These are phyloP conservation scores for Phalanger gymnotis DNA, from an alignment of 2,797 vertebrate genomes.

Conservation along the genomic window DNA sequence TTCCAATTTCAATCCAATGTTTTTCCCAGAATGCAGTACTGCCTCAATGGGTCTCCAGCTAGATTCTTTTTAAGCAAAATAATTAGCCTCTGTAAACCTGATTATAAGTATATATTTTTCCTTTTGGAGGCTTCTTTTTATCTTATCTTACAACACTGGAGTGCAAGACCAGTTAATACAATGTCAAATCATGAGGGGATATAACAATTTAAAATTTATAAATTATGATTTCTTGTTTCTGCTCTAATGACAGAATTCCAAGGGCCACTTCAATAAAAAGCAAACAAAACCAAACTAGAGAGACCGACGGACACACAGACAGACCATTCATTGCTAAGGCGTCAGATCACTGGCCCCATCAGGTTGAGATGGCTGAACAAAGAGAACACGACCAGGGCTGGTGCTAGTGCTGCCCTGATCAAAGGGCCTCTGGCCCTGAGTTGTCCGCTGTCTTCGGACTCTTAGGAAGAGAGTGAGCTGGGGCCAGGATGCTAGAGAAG, in stretches of 20 bases:
- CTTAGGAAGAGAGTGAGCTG: neutral
- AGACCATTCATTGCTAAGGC: neutral
- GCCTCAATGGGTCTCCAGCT: neutral
- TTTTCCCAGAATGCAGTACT: neutral
- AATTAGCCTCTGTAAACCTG: neutral
- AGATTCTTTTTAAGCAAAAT: neutral
- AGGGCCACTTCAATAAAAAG: neutral
- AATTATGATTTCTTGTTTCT: neutral
- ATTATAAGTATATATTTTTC: neutral
- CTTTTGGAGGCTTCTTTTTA: no score
- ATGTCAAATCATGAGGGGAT: no score
- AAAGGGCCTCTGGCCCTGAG: neutral
- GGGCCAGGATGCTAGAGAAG: neutral
- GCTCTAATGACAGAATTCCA: neutral
- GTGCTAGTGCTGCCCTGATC: neutral
- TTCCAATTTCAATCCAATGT: neutral
- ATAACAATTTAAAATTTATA: neutral
- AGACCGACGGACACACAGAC: neutral
- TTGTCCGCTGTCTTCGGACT: neutral
- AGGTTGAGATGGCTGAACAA: neutral
- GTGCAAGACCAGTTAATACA: no score
- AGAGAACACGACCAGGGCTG: rapidly evolving
- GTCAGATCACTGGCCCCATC: neutral
- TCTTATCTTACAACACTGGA: no score
- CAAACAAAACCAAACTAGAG: neutral